phyloP scores from a whole-genome alignment of 37 sponge, comb jelly and placozoan species.

The Beroe forskalii region DNA sequence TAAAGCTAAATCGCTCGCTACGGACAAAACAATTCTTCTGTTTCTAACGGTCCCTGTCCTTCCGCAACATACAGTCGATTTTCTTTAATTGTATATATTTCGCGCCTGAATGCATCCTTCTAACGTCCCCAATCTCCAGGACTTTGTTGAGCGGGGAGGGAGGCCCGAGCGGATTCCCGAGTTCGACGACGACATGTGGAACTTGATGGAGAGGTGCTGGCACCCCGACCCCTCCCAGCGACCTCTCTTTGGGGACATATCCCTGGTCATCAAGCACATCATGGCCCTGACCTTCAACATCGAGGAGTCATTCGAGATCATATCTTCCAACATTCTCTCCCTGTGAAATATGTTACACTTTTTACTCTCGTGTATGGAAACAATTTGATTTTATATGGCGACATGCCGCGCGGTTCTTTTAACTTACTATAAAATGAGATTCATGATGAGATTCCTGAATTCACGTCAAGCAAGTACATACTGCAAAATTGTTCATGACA shows the following conservation, averaged over 20 bases:
- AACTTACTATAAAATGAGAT: too few species aligned
- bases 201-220: conserved; percentile 89
- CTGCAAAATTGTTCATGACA: too few species aligned
- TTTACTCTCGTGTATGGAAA: too few species aligned
- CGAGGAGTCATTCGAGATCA: conserved; percentile 47
- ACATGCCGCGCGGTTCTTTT: too few species aligned
- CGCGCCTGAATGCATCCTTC: too few species aligned
- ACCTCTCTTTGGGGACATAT: conserved; percentile 78
- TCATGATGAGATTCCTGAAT: too few species aligned
- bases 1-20: too few species aligned
- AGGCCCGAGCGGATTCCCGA: conserved; percentile 82
- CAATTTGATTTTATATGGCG: too few species aligned
- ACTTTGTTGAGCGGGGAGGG: conserved; percentile 79
- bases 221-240: conserved; percentile 71
- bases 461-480: too few species aligned
- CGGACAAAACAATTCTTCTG: too few species aligned
- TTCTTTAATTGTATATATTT: too few species aligned
- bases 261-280: conserved; percentile 70
- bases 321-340: conserved; percentile 6
- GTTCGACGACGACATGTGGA: conserved; percentile 82
- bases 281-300: conserved; percentile 66
- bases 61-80: not conserved
- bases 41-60: conserved; percentile 70
- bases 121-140: conserved; percentile 72
- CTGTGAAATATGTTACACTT: too few species aligned